Percentiles rank a stretch among this genome's conserved stretches.
Evolutionary conservation across 64 coral and sea anemone genomes (phyloP).

Genomic region (Catalaphyllia jardinei): DNA sequence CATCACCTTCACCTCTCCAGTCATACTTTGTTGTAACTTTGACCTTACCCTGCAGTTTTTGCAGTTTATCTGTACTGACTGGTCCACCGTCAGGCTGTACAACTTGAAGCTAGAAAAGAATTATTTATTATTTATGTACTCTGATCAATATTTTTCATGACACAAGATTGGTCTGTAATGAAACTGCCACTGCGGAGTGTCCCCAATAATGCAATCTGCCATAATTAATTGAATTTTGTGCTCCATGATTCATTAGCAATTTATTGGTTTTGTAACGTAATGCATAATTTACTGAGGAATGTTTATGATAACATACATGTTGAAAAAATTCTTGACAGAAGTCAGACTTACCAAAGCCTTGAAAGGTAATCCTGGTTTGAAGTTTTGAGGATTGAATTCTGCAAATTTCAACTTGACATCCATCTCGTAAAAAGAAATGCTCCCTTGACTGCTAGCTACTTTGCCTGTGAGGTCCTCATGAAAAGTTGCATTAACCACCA

Average conservation of each 20-base stretch:
- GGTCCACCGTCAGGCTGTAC: slow-evolving; percentile 34
- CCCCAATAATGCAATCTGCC: too few relatives aligned
- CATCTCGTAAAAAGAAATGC: slow-evolving; percentile 16
- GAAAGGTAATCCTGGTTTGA: slow-evolving; percentile 60
- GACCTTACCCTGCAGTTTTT: slow-evolving; percentile 16
- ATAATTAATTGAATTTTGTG: too few relatives aligned
- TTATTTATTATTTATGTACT: neutral
- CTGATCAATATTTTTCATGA: too few relatives aligned
- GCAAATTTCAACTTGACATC: slow-evolving; percentile 56
- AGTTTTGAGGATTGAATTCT: slow-evolving; percentile 47
- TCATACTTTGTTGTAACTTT: slow-evolving; percentile 33
- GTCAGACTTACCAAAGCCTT: slow-evolving; percentile 33
- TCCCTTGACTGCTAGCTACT: neutral
- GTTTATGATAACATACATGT: too few relatives aligned
- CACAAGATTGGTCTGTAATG: too few relatives aligned
- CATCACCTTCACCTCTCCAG: neutral
- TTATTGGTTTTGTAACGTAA: too few relatives aligned
- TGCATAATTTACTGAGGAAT: too few relatives aligned
- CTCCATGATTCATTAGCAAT: too few relatives aligned
- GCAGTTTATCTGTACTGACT: slow-evolving; percentile 15
- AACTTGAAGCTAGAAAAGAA: slow-evolving; percentile 38
- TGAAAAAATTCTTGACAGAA: neutral
- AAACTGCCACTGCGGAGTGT: too few relatives aligned
- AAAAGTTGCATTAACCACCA: slow-evolving; percentile 57
- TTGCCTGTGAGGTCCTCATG: slow-evolving; percentile 58